Percentiles rank a stretch among this genome's conserved stretches.
Evolutionary conservation across 2,888 invertebrate species (phyloP).

Genomic region (Diplazon laetatorius): DNA sequence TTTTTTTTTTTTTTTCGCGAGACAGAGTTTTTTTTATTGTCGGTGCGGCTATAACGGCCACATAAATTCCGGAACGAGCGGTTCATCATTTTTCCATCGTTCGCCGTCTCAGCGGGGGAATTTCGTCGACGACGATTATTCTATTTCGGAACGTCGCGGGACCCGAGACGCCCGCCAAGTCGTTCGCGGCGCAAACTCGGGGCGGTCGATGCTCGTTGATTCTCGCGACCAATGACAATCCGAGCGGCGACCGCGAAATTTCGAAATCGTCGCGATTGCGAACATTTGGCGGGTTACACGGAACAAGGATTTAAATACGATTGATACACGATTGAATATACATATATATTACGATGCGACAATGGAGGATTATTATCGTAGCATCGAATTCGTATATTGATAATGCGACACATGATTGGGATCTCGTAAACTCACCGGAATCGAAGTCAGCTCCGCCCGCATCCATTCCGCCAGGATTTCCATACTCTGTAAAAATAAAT

Average conservation of each 20-base stretch:
- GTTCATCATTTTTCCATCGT: constrained; percentile 9
- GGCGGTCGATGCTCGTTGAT: constrained; percentile 14
- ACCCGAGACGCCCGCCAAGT: constrained; percentile 32
- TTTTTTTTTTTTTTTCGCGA: too few relatives aligned
- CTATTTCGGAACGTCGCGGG: constrained; percentile 53
- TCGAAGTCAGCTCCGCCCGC: constrained; percentile 91
- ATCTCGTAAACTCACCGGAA: constrained; percentile 85
- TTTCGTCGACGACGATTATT: constrained; percentile 42
- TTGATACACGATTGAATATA: too few relatives aligned
- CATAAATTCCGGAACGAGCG: background rate
- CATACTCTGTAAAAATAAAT: constrained; percentile 88
- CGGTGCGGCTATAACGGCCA: too few relatives aligned
- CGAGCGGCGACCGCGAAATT: constrained; percentile 47
- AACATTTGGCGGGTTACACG: background rate
- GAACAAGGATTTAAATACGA: background rate
- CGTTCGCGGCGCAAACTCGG: constrained; percentile 49
- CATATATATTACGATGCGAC: too few relatives aligned
- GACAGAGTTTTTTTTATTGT: too few relatives aligned
- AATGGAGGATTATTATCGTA: constrained; percentile 15
- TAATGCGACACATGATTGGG: background rate
- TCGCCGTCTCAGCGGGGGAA: constrained; percentile 28
- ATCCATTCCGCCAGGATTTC: constrained; percentile 90
- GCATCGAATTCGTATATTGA: too few relatives aligned
- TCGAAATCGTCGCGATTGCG: constrained; percentile 17
- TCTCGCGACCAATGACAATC: constrained; percentile 27